phyloP scores from a whole-genome alignment of 1,140 invertebrate species.

The Aphaenogaster floridana region DNA sequence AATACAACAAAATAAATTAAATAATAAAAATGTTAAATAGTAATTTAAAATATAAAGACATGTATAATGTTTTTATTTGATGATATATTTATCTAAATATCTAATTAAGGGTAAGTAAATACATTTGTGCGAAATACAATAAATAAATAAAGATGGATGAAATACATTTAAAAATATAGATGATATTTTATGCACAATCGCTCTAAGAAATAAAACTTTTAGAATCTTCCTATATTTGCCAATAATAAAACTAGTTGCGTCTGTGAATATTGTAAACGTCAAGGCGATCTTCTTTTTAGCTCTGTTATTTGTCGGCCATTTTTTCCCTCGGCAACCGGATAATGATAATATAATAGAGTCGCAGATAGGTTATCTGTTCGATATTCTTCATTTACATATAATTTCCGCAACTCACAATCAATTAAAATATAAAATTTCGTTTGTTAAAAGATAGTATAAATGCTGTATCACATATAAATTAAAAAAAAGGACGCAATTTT shows the following conservation, averaged over 20 bases:
- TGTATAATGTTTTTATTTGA: background rate
- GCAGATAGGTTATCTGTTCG: too few species aligned
- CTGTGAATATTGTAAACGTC: background rate
- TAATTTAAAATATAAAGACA: conserved; percentile 11
- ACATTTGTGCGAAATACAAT: background rate
- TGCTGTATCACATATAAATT: too few species aligned
- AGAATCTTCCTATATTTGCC: background rate
- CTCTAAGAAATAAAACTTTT: background rate
- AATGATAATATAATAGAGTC: background rate
- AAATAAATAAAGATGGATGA: background rate
- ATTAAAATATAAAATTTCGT: background rate
- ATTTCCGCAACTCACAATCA: background rate
- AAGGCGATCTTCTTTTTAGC: conserved; percentile 38
- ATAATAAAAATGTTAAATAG: conserved; percentile 12
- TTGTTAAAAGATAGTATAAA: background rate
- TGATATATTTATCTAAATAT: background rate
- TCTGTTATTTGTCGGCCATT: conserved; percentile 4
- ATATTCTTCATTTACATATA: background rate
- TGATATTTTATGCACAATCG: background rate
- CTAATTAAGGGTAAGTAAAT: background rate
- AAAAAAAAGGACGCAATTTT: background rate
- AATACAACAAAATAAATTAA: background rate
- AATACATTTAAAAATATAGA: background rate
- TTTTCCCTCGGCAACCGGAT: background rate
- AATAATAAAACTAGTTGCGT: background rate